These are phyloP conservation scores for Sebastes diaconus DNA, from an alignment of 2,797 vertebrate genomes.

Conservation along the genomic window DNA sequence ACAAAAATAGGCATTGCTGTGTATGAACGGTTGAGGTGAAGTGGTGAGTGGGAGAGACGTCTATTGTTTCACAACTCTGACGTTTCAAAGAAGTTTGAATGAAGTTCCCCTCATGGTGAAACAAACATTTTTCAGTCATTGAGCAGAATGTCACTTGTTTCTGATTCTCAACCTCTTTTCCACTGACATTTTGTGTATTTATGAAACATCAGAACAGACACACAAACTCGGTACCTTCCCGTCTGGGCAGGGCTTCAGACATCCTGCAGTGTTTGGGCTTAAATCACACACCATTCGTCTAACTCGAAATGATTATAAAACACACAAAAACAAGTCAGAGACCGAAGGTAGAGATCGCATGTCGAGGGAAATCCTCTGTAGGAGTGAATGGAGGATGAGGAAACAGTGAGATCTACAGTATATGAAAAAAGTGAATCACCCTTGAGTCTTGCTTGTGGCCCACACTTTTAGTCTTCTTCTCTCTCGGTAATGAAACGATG, in stretches of 20 bases:
- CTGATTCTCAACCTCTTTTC: constrained; percentile 65
- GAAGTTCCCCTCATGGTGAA: constrained; percentile 55
- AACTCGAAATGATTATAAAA: not conserved
- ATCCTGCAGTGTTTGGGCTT: not conserved
- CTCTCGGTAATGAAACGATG: constrained; percentile 75
- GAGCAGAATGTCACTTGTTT: constrained; percentile 74
- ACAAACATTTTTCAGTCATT: constrained; percentile 54
- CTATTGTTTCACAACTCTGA: constrained; percentile 58
- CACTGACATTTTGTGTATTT: constrained; percentile 81
- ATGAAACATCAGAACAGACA: constrained; percentile 39
- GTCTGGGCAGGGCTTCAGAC: not conserved
- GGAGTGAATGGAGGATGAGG: constrained; percentile 58
- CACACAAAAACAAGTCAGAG: not conserved
- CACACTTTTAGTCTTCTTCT: constrained; percentile 65
- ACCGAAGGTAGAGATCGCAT: not conserved
- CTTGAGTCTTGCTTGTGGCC: constrained; percentile 57
- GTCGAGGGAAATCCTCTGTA: constrained; percentile 70
- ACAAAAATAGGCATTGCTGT: constrained; percentile 27
- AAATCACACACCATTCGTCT: not conserved
- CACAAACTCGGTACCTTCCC: not conserved
- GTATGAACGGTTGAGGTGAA: not conserved
- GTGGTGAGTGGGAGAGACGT: constrained; percentile 52
- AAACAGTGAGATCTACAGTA: constrained; percentile 20
- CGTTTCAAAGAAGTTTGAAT: constrained; percentile 65
- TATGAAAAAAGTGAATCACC: constrained; percentile 71